These are phyloP conservation scores for Taeniopygia guttata DNA, from an alignment of 2,797 vertebrate species.

Conservation along the genomic window DNA sequence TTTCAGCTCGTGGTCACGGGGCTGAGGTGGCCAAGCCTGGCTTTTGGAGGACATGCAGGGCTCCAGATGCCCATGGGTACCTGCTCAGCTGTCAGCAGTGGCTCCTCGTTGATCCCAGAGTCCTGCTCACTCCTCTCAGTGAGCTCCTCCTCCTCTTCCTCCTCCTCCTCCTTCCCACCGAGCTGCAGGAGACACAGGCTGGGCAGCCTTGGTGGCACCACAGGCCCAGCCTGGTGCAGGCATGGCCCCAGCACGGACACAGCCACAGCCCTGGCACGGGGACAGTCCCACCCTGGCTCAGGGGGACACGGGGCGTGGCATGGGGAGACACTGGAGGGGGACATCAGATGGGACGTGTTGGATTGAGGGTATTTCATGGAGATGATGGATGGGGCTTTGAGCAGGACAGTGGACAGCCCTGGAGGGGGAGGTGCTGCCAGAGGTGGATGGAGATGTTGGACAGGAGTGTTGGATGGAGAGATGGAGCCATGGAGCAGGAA, in stretches of 20 bases:
- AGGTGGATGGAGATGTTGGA: neutral
- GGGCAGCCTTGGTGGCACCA: neutral
- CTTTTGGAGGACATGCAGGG: neutral
- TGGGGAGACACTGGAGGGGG: neutral
- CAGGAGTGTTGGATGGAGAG: neutral
- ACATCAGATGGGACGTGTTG: neutral
- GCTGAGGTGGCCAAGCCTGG: neutral
- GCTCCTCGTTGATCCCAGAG: slow-evolving; percentile 58
- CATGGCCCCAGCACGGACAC: neutral
- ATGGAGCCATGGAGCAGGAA: neutral
- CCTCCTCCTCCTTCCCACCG: slow-evolving; percentile 30
- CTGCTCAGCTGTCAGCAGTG: slow-evolving; percentile 57
- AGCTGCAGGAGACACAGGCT: slow-evolving; percentile 40
- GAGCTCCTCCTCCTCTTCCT: slow-evolving; percentile 52
- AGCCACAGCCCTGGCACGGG: neutral
- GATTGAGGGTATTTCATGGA: neutral
- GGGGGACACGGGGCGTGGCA: neutral
- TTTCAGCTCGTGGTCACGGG: fast-evolving
- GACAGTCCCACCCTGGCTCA: neutral
- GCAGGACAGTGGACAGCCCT: neutral
- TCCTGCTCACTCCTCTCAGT: slow-evolving; percentile 62
- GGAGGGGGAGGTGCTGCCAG: neutral
- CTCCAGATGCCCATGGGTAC: neutral
- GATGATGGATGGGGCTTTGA: neutral
- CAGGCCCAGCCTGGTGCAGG: neutral